Percentiles rank a stretch among this genome's conserved stretches.
phyloP scores from a whole-genome alignment of 37 sponge, comb jelly and placozoan species.

The Tethya wilhelma region DNA sequence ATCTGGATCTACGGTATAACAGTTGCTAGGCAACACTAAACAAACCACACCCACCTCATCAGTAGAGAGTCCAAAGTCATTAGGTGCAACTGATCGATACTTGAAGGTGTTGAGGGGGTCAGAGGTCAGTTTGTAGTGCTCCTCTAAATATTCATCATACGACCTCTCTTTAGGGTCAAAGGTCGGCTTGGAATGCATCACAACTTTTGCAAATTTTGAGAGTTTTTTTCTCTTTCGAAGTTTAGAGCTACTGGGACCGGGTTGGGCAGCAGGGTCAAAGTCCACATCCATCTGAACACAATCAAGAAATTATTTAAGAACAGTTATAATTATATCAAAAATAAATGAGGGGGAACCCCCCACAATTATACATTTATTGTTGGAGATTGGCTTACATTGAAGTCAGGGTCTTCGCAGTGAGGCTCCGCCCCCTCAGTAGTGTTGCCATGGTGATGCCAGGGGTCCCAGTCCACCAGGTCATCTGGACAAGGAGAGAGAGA shows the following conservation, averaged over 20 bases:
- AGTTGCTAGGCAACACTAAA: neutral
- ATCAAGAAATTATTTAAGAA: neutral
- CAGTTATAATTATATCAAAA: neutral
- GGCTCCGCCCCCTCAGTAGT: neutral
- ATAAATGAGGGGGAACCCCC: neutral
- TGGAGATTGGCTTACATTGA: conserved; percentile 63
- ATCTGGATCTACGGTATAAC: neutral
- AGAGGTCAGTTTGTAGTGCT: conserved; percentile 90
- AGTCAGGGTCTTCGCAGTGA: conserved; percentile 71
- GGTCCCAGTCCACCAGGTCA: neutral
- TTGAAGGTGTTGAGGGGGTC: conserved; percentile 79
- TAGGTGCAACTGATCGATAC: conserved; percentile 81
- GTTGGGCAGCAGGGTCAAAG: conserved; percentile 22
- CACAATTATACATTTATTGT: neutral
- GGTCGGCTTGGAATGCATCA: conserved; percentile 50
- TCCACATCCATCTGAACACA: conserved; percentile 87
- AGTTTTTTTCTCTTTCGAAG: conserved; percentile 10
- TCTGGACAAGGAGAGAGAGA: neutral
- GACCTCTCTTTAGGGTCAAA: conserved; percentile 75
- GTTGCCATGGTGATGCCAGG: neutral
- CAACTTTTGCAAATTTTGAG: conserved; percentile 45
- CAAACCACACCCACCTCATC: conserved; percentile 74
- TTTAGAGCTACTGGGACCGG: neutral
- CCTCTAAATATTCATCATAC: conserved; percentile 41
- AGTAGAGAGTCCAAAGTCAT: conserved; percentile 83